Percentiles rank a stretch among this genome's conserved stretches.
Conservation (phyloP, 2,888 invertebrate species). For the Drosophila cognata region DNA sequence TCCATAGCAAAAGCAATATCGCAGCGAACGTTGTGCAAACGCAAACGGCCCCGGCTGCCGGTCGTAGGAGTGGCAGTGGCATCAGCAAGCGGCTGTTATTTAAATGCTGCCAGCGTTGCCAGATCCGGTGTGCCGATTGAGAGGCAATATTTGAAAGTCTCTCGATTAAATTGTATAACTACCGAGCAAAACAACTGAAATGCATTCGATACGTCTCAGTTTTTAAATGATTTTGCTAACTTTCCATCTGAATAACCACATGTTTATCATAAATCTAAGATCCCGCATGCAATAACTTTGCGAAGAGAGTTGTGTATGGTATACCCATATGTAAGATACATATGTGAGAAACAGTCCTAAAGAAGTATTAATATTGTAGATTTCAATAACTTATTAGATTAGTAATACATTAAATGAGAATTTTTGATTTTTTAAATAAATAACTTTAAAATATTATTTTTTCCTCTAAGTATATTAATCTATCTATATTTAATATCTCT, state of each 20-base stretch:
- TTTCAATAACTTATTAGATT: neutral
- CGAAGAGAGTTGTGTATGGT: neutral
- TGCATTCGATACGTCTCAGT: slow-evolving; percentile 26
- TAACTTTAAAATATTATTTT: neutral
- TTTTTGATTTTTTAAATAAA: neutral
- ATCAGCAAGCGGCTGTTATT: slow-evolving; percentile 63
- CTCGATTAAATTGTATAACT: slow-evolving; percentile 43
- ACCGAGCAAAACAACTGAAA: slow-evolving; percentile 18
- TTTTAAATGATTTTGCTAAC: slow-evolving; percentile 23
- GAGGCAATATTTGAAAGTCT: slow-evolving; percentile 52
- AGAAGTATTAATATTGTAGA: neutral
- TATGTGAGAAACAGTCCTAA: neutral
- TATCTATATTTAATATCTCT: neutral
- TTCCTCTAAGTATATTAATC: neutral
- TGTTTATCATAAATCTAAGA: neutral
- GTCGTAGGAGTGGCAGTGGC: slow-evolving; percentile 64
- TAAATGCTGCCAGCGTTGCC: slow-evolving; percentile 60
- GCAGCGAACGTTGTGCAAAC: slow-evolving; percentile 69
- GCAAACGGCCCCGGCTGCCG: slow-evolving; percentile 61
- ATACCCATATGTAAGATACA: neutral
- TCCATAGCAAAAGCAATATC: slow-evolving; percentile 54
- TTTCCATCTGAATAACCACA: neutral
- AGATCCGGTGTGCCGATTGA: slow-evolving; percentile 35
- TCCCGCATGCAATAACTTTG: neutral
- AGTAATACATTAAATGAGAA: neutral